Evolutionary conservation across 2,797 vertebrate genomes (phyloP).

Genomic region (Harpagifer antarcticus): DNA sequence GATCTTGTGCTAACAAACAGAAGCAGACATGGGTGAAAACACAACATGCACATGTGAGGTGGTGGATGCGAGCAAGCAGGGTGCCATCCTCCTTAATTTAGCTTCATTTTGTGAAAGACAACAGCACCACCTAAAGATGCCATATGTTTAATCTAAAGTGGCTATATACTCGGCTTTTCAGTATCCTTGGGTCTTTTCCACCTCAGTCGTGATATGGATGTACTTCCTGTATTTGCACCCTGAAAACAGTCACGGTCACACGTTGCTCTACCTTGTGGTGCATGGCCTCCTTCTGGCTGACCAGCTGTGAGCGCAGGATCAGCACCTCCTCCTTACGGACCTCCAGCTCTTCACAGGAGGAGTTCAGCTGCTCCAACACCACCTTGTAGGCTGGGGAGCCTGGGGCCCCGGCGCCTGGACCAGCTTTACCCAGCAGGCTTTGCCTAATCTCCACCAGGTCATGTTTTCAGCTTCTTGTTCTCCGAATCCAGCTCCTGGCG

Average conservation of each 20-base stretch:
- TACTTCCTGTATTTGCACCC: background rate
- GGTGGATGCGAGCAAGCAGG: constrained; percentile 30
- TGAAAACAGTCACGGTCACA: background rate
- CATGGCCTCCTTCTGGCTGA: constrained; percentile 97
- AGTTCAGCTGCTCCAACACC: constrained; percentile 93
- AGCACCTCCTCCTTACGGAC: constrained; percentile 99
- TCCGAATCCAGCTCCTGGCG: constrained; percentile 98
- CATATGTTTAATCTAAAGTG: too few species aligned
- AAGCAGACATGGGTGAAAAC: constrained; percentile 30
- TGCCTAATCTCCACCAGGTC: constrained; percentile 93
- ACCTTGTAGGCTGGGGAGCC: constrained; percentile 94
- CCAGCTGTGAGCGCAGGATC: constrained; percentile 95
- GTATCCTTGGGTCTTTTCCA: background rate
- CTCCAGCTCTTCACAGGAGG: constrained; percentile 96
- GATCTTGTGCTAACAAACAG: constrained; percentile 17
- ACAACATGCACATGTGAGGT: constrained; percentile 30
- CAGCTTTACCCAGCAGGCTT: constrained; percentile 87
- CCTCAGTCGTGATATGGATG: background rate
- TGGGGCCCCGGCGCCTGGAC: constrained; percentile 87
- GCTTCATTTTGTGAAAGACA: background rate
- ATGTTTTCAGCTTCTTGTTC: constrained; percentile 98
- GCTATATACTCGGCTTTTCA: background rate
- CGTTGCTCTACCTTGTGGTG: constrained; percentile 90
- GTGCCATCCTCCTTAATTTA: background rate
- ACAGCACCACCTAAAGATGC: background rate